These are phyloP conservation scores for Eupeodes latifasciatus DNA, from an alignment of 2,888 invertebrate species.

Conservation along the genomic window DNA sequence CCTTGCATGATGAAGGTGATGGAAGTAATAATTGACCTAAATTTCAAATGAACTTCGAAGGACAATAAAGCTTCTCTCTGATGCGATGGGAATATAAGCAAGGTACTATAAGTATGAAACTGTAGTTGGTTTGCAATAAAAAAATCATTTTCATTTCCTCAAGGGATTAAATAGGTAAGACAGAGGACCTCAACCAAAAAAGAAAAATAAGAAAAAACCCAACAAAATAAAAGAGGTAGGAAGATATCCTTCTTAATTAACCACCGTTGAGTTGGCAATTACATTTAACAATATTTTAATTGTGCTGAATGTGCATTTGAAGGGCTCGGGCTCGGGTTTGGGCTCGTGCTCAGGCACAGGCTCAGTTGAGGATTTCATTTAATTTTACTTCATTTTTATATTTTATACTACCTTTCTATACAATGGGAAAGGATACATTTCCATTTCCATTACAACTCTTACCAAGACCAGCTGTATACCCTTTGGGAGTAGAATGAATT, in stretches of 20 bases:
- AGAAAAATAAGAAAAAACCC: too few species aligned
- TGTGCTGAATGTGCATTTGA: conserved; percentile 48
- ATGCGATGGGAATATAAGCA: too few species aligned
- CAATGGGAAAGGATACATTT: neutral
- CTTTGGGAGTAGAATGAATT: conserved; percentile 23
- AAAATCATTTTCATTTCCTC: conserved; percentile 15
- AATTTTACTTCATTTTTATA: neutral
- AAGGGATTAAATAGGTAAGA: conserved; percentile 13
- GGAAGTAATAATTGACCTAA: conserved; percentile 58
- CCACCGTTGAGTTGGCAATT: conserved; percentile 37
- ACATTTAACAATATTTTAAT: conserved; percentile 64
- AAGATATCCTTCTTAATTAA: conserved; percentile 55
- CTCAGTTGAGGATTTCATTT: neutral
- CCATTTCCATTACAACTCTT: neutral
- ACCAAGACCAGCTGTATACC: neutral
- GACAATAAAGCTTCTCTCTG: conserved; percentile 25
- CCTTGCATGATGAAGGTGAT: conserved; percentile 47
- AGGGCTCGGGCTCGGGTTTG: neutral
- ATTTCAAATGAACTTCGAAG: conserved; percentile 34
- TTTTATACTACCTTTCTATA: neutral
- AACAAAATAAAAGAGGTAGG: too few species aligned
- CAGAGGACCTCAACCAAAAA: neutral
- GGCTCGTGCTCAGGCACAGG: neutral
- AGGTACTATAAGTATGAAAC: neutral
- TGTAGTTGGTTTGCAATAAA: neutral